Conservation (phyloP, 2,113 vertebrate species). For the Tringa solitaria region DNA sequence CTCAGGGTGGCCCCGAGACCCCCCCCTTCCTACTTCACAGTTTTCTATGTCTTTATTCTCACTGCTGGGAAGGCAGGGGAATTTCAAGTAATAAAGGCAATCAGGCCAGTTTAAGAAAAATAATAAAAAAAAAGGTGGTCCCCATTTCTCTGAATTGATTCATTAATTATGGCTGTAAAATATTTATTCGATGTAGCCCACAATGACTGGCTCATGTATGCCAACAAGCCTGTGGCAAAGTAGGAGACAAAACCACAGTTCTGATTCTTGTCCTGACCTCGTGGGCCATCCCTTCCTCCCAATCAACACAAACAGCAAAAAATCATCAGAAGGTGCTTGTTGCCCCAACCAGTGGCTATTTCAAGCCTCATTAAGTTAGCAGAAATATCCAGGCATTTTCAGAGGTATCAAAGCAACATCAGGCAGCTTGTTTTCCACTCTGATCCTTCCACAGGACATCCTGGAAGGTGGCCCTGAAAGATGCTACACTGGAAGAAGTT, state of each 20-base stretch:
- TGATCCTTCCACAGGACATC: not conserved
- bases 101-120: not conserved
- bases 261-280: not conserved
- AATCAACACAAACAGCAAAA: not conserved
- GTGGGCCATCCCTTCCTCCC: not conserved
- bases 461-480: not conserved
- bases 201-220: rapidly evolving
- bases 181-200: not conserved
- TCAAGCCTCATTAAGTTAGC: not conserved
- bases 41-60: not conserved
- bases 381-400: not conserved
- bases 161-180: not conserved
- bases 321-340: not conserved
- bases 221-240: not conserved
- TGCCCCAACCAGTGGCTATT: not conserved
- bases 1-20: not conserved
- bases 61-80: not conserved
- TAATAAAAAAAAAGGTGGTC: not conserved
- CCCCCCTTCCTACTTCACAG: not conserved
- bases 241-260: not conserved
- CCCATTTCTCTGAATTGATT: not conserved
- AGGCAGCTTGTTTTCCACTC: not conserved
- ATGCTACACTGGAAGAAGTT: not conserved
- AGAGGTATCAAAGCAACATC: not conserved
- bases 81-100: not conserved